Conservation (phyloP, 1,140 invertebrate genomes). For the Drosophila ananassae region DNA sequence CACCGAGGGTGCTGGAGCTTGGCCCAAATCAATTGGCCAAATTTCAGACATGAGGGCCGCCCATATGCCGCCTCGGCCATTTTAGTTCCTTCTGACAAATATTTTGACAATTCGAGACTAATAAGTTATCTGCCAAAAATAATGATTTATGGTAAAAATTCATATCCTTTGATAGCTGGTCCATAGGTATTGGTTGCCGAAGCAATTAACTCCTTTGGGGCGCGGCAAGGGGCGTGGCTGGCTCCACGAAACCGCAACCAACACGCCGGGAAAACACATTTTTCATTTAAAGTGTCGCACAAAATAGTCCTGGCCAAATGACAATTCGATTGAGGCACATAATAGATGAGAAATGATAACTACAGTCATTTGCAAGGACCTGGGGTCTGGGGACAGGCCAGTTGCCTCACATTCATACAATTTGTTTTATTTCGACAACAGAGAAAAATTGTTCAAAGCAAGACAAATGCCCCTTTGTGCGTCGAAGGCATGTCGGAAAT, state of each 20-base stretch:
- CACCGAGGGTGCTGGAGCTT: conserved; percentile 13
- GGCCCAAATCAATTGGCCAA: conserved; percentile 67
- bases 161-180: background rate
- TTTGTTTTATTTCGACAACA: conserved; percentile 70
- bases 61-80: background rate
- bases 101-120: conserved; percentile 48
- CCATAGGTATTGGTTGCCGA: conserved; percentile 1
- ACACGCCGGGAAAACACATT: conserved; percentile 23
- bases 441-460: conserved; percentile 54
- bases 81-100: conserved; percentile 19
- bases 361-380: conserved; percentile 63
- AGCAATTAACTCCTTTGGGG: conserved; percentile 35
- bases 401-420: conserved; percentile 69
- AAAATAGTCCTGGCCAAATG: conserved; percentile 43
- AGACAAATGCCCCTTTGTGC: conserved; percentile 69
- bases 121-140: conserved; percentile 18
- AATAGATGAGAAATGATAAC: conserved; percentile 65
- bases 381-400: background rate
- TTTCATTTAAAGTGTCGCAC: conserved; percentile 41
- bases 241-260: conserved; percentile 13
- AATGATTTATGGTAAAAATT: background rate
- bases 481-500: conserved; percentile 58
- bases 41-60: conserved; percentile 23
- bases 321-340: conserved; percentile 64
- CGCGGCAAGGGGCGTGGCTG: background rate